Conservation (phyloP, 1,140 invertebrate species). For the Leptopilina boulardi region DNA sequence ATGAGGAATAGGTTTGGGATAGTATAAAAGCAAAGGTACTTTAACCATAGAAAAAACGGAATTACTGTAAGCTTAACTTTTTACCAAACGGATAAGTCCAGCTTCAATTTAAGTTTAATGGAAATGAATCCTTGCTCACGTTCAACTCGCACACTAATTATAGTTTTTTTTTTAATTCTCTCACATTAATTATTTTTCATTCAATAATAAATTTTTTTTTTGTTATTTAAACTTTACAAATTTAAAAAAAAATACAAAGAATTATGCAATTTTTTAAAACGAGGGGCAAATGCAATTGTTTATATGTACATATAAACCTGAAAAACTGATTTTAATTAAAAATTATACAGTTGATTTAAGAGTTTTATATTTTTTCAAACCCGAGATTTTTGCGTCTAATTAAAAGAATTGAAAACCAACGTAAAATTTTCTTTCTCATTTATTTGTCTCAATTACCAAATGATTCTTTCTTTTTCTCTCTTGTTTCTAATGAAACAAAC, state of each 20-base stretch:
- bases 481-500: neutral
- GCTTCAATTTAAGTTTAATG: slow-evolving; percentile 4
- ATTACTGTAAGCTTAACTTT: neutral
- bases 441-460: slow-evolving; percentile 13
- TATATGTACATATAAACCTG: too few relatives aligned
- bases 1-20: neutral
- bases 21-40: slow-evolving; percentile 10
- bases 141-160: slow-evolving; percentile 4
- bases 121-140: neutral
- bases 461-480: too few relatives aligned
- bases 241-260: too few relatives aligned
- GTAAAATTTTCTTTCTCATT: neutral
- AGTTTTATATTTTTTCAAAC: too few relatives aligned
- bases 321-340: too few relatives aligned
- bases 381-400: neutral
- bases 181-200: neutral
- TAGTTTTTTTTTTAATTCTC: neutral
- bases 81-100: slow-evolving; percentile 24
- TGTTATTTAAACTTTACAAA: too few relatives aligned
- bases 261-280: too few relatives aligned
- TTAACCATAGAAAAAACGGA: neutral
- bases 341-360: too few relatives aligned
- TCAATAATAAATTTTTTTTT: too few relatives aligned
- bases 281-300: too few relatives aligned
- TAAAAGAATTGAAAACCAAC: neutral